A percentile compares a stretch with the other conserved stretches of the same genome.
Conservation (phyloP, 1,140 invertebrate species). For the Venturia canescens region DNA sequence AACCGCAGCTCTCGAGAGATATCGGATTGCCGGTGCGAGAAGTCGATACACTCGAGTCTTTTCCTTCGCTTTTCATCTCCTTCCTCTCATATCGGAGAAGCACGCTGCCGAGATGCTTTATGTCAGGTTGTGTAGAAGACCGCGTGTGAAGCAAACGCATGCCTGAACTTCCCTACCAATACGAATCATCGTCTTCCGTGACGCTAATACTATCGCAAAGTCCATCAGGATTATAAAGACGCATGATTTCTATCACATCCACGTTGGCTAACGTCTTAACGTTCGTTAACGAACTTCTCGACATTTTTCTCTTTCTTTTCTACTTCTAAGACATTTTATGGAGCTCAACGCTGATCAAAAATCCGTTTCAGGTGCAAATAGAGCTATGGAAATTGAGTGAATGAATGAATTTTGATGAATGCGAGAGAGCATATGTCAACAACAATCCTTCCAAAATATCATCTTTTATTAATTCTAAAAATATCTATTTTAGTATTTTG, state of each 20-base stretch:
- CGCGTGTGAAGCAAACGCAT: background rate
- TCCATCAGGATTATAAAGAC: conserved; percentile 68
- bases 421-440: too few species aligned
- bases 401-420: too few species aligned
- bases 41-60: conserved; percentile 58
- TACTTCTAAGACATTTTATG: too few species aligned
- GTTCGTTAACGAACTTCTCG: too few species aligned
- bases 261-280: too few species aligned
- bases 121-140: conserved; percentile 20
- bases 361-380: too few species aligned
- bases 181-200: conserved; percentile 56
- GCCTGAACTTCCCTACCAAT: background rate
- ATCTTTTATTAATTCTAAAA: too few species aligned
- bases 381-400: too few species aligned
- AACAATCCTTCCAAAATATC: too few species aligned
- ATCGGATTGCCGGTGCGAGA: conserved; percentile 57
- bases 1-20: conserved; percentile 39
- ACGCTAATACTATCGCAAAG: conserved; percentile 70
- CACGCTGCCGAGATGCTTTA: background rate
- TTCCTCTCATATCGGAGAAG: conserved; percentile 32
- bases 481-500: too few species aligned
- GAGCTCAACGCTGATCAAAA: too few species aligned
- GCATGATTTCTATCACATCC: background rate
- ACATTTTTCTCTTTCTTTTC: too few species aligned
- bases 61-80: conserved; percentile 51